Evolutionary conservation across 2,888 invertebrate genomes (phyloP).

Genomic region (Cosmia pyralina): DNA sequence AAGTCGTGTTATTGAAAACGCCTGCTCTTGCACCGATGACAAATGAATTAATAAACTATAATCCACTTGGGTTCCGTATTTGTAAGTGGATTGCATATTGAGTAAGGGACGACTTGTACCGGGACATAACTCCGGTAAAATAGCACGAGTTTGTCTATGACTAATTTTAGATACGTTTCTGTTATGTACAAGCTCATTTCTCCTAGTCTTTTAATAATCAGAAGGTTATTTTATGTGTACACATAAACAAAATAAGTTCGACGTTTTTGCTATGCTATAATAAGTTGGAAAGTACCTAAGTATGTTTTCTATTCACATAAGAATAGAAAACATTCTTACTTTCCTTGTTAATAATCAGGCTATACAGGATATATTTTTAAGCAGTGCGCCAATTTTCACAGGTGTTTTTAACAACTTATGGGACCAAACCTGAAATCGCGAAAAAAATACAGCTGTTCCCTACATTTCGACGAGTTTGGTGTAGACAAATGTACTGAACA

Average conservation of each 20-base stretch:
- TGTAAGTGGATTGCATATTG: conserved; percentile 44
- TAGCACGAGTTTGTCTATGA: conserved; percentile 17
- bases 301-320: too few relatives aligned
- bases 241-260: not conserved
- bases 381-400: too few relatives aligned
- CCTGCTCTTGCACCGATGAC: conserved; percentile 64
- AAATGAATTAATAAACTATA: conserved; percentile 67
- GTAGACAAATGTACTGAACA: too few relatives aligned
- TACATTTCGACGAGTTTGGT: too few relatives aligned
- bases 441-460: too few relatives aligned
- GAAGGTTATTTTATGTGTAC: not conserved
- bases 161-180: conserved; percentile 5
- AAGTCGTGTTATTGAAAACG: conserved; percentile 68
- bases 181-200: not conserved
- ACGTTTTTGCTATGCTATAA: not conserved
- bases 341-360: not conserved
- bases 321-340: not conserved
- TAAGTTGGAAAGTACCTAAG: not conserved
- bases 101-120: conserved; percentile 18
- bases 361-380: too few relatives aligned
- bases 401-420: too few relatives aligned
- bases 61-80: conserved; percentile 45
- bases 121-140: conserved; percentile 12
- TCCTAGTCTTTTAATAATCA: not conserved
- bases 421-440: too few relatives aligned